Percentiles rank a stretch among this genome's conserved stretches.
Conservation (phyloP, 1,140 invertebrate species). For the Agrypnia vestita region DNA sequence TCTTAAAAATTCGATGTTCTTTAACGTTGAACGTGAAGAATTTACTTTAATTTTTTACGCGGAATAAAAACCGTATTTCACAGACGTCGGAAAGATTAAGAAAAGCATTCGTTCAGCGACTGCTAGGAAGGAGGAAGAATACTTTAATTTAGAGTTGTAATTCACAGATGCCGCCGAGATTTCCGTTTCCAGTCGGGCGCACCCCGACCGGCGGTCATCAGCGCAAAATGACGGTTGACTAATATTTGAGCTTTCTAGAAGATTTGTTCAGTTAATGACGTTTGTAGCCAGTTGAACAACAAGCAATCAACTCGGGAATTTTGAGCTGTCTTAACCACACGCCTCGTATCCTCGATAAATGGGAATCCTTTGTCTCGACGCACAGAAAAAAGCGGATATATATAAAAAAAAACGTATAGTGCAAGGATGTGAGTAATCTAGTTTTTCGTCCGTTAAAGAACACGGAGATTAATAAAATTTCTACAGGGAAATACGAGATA, state of each 20-base stretch:
- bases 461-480: slow-evolving; percentile 27
- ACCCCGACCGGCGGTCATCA: not conserved
- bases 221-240: slow-evolving; percentile 5
- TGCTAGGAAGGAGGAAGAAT: not conserved
- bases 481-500: slow-evolving; percentile 1
- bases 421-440: slow-evolving; percentile 20
- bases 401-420: slow-evolving; percentile 23
- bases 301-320: slow-evolving; percentile 54
- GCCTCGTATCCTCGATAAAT: slow-evolving; percentile 29
- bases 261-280: slow-evolving; percentile 57
- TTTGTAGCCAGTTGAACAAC: slow-evolving; percentile 45
- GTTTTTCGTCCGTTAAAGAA: slow-evolving; percentile 4
- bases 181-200: slow-evolving; percentile 5
- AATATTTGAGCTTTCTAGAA: slow-evolving; percentile 27
- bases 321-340: slow-evolving; percentile 54
- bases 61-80: slow-evolving; percentile 4
- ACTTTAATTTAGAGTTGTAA: slow-evolving; percentile 10
- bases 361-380: slow-evolving; percentile 47
- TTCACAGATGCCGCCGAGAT: slow-evolving; percentile 29
- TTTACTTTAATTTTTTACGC: slow-evolving; percentile 7
- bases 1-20: not conserved
- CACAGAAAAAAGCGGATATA: slow-evolving; percentile 14
- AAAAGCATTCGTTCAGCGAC: slow-evolving; percentile 29
- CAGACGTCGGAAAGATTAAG: slow-evolving; percentile 32
- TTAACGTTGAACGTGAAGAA: slow-evolving; percentile 3